Conservation (phyloP, 2,888 invertebrate genomes). For the Chrysodeixis includens region DNA sequence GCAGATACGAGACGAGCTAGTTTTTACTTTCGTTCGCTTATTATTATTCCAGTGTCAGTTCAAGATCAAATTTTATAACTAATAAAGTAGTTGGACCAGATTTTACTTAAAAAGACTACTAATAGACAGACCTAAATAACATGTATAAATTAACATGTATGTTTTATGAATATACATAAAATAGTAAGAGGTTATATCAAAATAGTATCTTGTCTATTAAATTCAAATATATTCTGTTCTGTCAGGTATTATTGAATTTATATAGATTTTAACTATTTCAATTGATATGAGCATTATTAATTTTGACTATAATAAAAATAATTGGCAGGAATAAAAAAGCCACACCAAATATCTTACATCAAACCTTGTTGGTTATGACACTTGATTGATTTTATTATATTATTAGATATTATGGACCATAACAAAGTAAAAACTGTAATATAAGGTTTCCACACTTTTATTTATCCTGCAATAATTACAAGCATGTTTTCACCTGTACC, state of each 20-base stretch:
- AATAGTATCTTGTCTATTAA: not conserved
- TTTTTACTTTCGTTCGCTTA: not conserved
- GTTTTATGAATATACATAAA: conserved; percentile 1
- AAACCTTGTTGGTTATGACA: too few relatives aligned
- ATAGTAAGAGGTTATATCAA: too few relatives aligned
- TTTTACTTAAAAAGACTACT: not conserved
- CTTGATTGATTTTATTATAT: too few relatives aligned
- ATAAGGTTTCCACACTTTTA: too few relatives aligned
- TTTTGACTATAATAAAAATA: too few relatives aligned
- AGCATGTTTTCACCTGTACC: too few relatives aligned
- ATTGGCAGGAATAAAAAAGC: too few relatives aligned
- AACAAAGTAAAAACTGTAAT: too few relatives aligned
- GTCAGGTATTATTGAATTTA: not conserved
- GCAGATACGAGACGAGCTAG: not conserved
- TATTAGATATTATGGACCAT: too few relatives aligned
- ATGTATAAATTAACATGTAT: not conserved
- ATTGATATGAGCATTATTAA: not conserved
- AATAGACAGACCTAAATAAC: not conserved
- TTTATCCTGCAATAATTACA: too few relatives aligned
- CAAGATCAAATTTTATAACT: conserved; percentile 50
- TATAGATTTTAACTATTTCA: not conserved
- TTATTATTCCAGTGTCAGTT: conserved; percentile 41
- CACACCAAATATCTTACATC: too few relatives aligned
- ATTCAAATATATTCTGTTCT: not conserved
- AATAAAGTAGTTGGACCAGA: not conserved